phyloP scores from a whole-genome alignment of 2,888 invertebrate species.

The Cephus sareptanus region DNA sequence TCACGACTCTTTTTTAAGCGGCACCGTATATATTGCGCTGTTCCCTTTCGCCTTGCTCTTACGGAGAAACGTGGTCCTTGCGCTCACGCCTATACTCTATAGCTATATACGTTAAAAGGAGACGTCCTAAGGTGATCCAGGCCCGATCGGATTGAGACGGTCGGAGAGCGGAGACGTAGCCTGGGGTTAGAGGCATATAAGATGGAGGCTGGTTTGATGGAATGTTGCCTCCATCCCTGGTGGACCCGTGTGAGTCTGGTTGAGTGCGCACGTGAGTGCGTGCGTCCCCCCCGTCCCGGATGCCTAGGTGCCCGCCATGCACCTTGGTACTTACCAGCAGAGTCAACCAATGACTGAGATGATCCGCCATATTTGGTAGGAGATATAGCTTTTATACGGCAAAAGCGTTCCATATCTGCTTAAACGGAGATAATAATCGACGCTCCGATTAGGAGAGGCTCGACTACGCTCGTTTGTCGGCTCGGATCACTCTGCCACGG shows the following conservation, averaged over 20 bases:
- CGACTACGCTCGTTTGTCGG: background rate
- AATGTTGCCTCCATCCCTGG: conserved; percentile 59
- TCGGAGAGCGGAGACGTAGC: conserved; percentile 12
- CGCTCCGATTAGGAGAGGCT: conserved; percentile 42
- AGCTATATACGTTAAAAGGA: conserved; percentile 10
- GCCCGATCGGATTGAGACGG: conserved; percentile 22
- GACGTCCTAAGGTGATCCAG: conserved; percentile 15
- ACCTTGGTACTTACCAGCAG: conserved; percentile 27
- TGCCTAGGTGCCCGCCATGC: background rate
- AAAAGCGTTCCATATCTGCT: conserved; percentile 39
- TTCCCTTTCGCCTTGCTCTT: background rate
- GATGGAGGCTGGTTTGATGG: conserved; percentile 66
- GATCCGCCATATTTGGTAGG: conserved; percentile 49
- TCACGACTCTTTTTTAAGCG: conserved; percentile 1
- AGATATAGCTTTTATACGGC: conserved; percentile 36
- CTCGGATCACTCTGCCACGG: background rate
- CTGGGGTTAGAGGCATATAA: conserved; percentile 50
- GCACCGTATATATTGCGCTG: background rate
- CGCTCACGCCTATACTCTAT: conserved; percentile 5
- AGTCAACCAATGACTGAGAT: conserved; percentile 35
- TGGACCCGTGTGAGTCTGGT: conserved; percentile 5
- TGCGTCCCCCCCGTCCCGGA: conserved; percentile 13
- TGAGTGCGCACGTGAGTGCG: background rate
- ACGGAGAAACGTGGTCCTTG: background rate
- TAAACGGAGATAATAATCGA: conserved; percentile 49